Conservation (phyloP, 2,797 vertebrate genomes). For the Enoplosus armatus region DNA sequence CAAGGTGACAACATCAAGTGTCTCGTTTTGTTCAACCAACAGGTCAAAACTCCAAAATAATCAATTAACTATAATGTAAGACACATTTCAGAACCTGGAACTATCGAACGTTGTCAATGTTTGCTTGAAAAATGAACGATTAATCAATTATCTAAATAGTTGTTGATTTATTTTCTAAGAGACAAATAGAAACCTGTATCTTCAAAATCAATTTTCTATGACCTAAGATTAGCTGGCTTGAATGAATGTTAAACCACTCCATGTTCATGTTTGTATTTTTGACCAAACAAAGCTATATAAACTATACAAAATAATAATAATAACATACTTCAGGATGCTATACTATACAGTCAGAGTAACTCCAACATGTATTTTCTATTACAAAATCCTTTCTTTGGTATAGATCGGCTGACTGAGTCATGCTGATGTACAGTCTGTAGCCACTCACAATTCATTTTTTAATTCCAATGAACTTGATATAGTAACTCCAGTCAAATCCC, state of each 20-base stretch:
- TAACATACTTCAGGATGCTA: background rate
- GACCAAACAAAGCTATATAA: background rate
- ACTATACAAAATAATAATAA: background rate
- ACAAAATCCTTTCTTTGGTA: background rate
- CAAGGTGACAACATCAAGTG: no score
- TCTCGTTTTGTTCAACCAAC: background rate
- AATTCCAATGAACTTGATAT: constrained; percentile 17
- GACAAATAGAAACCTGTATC: background rate
- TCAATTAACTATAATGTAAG: background rate
- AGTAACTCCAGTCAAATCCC: background rate
- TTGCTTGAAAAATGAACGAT: background rate
- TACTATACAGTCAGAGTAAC: background rate
- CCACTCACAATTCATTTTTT: background rate
- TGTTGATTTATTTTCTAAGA: no score
- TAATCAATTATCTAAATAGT: background rate
- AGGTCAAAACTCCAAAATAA: background rate
- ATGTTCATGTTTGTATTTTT: background rate
- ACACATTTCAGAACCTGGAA: background rate
- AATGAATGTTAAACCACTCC: background rate
- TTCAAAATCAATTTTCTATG: background rate
- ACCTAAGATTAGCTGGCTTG: background rate
- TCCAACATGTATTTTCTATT: background rate
- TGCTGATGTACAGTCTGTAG: background rate
- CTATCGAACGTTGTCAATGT: background rate
- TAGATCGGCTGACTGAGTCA: background rate